phyloP scores from a whole-genome alignment of 2,797 vertebrate genomes.

The Danio jaintianensis region DNA sequence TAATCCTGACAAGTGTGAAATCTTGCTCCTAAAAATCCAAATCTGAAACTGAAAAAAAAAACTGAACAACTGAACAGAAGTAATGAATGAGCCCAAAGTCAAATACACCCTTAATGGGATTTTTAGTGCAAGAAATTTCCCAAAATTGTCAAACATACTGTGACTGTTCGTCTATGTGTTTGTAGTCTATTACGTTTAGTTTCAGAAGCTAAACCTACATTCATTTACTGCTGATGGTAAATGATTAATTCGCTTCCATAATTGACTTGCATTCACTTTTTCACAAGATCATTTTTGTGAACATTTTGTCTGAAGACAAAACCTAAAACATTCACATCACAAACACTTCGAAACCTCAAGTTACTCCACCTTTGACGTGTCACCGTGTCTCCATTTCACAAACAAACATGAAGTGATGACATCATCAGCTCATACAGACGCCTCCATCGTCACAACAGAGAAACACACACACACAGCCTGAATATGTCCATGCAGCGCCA shows the following conservation, averaged over 20 bases:
- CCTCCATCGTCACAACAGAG: conserved; percentile 5
- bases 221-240: background rate
- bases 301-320: background rate
- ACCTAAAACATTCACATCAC: background rate
- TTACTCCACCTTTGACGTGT: background rate
- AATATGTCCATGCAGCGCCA: background rate
- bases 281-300: background rate
- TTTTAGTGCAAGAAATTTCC: background rate
- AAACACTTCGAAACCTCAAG: conserved; percentile 1
- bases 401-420: conserved; percentile 42
- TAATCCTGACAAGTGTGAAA: conserved; percentile 5
- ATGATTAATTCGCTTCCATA: too few species aligned
- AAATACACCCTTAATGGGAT: background rate
- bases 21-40: conserved; percentile 15
- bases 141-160: background rate
- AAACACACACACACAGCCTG: background rate
- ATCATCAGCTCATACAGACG: conserved; percentile 35
- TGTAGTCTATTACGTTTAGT: background rate
- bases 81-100: background rate
- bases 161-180: background rate
- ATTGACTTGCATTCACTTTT: background rate
- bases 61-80: conserved; percentile 2
- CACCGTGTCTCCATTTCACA: conserved; percentile 8
- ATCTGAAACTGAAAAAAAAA: background rate
- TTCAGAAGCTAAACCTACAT: background rate